Evolutionary conservation across 2,888 invertebrate species (phyloP).

Genomic region (Eurois occulta): DNA sequence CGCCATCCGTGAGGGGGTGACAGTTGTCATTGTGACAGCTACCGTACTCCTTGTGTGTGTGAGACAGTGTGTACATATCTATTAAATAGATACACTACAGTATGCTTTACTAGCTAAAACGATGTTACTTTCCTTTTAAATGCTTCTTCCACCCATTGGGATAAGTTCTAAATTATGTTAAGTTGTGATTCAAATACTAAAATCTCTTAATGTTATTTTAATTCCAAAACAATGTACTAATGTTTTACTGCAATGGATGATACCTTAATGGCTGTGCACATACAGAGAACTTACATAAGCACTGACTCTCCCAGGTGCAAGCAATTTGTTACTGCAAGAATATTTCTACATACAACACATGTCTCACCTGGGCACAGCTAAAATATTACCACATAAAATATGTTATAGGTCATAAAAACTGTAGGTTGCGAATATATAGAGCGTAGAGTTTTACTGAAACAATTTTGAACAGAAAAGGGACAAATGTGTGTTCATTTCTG

Average conservation of each 20-base stretch:
- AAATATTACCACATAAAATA: slow-evolving; percentile 49
- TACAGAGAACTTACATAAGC: neutral
- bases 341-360: slow-evolving; percentile 32
- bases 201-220: neutral
- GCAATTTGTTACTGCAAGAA: slow-evolving; percentile 27
- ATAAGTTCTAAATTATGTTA: too few relatives aligned
- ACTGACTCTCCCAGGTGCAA: slow-evolving; percentile 35
- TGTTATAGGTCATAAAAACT: slow-evolving; percentile 59
- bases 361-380: slow-evolving; percentile 45
- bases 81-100: too few relatives aligned
- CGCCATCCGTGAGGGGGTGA: too few relatives aligned
- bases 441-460: slow-evolving; percentile 5
- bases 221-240: neutral
- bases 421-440: slow-evolving; percentile 27
- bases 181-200: neutral
- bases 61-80: too few relatives aligned
- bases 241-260: neutral
- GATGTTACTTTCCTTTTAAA: too few relatives aligned
- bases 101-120: too few relatives aligned
- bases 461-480: neutral
- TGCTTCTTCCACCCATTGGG: too few relatives aligned
- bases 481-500: slow-evolving; percentile 10
- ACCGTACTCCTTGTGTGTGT: too few relatives aligned
- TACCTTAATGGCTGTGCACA: neutral
- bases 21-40: too few relatives aligned